Evolutionary conservation across 2,113 vertebrate genomes (phyloP).

Genomic region (Trogon melanurus): DNA sequence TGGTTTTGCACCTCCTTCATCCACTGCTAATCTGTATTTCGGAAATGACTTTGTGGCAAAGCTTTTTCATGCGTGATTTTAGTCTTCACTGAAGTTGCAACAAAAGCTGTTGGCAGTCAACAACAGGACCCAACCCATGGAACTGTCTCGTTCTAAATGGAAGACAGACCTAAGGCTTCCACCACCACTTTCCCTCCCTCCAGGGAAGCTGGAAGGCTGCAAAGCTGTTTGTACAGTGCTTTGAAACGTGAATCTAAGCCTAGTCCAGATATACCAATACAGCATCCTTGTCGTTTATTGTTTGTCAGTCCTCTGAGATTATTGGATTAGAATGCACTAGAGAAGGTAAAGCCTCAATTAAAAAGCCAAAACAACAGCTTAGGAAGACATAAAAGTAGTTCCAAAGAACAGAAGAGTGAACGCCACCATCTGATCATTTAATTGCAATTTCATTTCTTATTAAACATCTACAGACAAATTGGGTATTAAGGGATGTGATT

Average conservation of each 20-base stretch:
- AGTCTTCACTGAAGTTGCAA: background rate
- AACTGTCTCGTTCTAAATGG: background rate
- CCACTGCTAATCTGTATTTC: background rate
- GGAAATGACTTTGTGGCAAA: background rate
- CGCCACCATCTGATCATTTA: background rate
- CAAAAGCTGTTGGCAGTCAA: background rate
- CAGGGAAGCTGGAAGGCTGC: background rate
- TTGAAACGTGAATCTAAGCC: background rate
- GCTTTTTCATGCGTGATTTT: background rate
- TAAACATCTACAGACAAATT: background rate
- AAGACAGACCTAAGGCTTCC: background rate
- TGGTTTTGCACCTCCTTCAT: background rate
- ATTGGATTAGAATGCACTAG: background rate
- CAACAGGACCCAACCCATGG: background rate
- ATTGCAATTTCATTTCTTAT: slow-evolving; percentile 10
- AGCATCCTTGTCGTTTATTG: background rate
- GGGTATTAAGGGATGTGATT: background rate
- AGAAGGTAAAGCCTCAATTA: background rate
- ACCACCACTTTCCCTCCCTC: background rate
- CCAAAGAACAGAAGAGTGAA: background rate
- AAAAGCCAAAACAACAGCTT: background rate
- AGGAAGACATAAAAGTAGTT: background rate
- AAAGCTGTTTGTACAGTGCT: background rate
- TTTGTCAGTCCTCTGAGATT: background rate
- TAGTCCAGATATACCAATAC: background rate